Base-by-base conservation (phyloP, 2,888 invertebrate species). In the Taphrorychus bicolor region DNA sequence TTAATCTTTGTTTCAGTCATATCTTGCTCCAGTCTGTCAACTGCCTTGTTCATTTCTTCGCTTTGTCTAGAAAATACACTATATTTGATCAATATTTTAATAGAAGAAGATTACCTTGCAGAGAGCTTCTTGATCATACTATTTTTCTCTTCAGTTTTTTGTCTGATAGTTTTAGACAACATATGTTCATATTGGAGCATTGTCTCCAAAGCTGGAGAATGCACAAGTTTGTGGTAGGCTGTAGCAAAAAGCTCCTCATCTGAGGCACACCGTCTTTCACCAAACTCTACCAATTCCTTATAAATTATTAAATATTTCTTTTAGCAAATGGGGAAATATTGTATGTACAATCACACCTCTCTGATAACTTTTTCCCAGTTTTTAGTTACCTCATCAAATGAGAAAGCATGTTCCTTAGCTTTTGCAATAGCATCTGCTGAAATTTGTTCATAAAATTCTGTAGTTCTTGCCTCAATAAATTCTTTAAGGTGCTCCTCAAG, bases 181-280 rank as follows among this genome's bases (percentile, higher is more conserved):
- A 91, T 88, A 77, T 94, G 92, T 81, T 97, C 97, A 32, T 94
- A 89, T 76, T 93, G 92, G 17, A 97, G 85, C 78, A 97, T 92
- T 0, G 93, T 92, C 78, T 95, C 94, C 19, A 97, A 83, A 0
- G 94, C 94, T 67, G 85, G 86, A 23, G 86, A 86, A 73, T 87
- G 86, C 0, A 87, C 87, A 70, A 89, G 80, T 70, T 86, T 85
- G 79, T 95, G 94, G 81, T 95, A 95, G 18, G 93, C 93, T 2
- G 91, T 91, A 1, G 93, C 92, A 83, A 95, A 94, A 41, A 92
- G 86, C 82, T 94, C 93, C 78, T 94, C 93, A 81, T 95, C 93
- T 0, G 92, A 90, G 0, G 93, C 91, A 49, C 92, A 89, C 68
- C 91, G 87, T 64, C 90, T 90, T 77, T 93, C 93, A 0, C 94